Conservation (phyloP, 1,140 invertebrate species). For the Papilio helenus region DNA sequence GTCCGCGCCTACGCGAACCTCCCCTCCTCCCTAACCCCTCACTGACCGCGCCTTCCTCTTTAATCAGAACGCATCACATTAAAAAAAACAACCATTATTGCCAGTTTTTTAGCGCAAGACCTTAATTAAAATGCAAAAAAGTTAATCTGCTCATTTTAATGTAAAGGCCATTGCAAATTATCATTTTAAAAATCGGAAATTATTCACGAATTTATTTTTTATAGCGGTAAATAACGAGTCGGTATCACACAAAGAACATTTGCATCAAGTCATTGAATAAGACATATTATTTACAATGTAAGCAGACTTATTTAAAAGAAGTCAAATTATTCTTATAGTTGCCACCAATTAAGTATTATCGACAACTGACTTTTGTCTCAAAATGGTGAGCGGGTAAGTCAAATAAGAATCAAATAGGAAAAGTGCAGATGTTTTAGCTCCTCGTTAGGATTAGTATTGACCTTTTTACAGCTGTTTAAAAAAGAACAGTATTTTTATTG, state of each 20-base stretch:
- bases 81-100: slow-evolving; percentile 31
- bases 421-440: not conserved
- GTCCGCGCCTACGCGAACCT: slow-evolving; percentile 50
- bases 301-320: not conserved
- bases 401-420: not conserved
- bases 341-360: too few species aligned
- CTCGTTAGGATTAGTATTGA: not conserved
- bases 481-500: not conserved
- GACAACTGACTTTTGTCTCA: too few species aligned
- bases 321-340: too few species aligned
- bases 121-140: slow-evolving; percentile 39
- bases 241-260: slow-evolving; percentile 14
- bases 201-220: slow-evolving; percentile 16
- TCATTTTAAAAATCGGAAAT: slow-evolving; percentile 15
- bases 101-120: slow-evolving; percentile 35
- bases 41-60: slow-evolving; percentile 40
- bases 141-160: not conserved
- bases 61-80: slow-evolving; percentile 29
- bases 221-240: not conserved
- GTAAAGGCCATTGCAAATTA: slow-evolving; percentile 30
- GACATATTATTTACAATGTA: not conserved
- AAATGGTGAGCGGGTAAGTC: too few species aligned
- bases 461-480: slow-evolving; percentile 32
- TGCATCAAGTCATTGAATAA: not conserved
- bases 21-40: slow-evolving; percentile 50